phyloP scores from a whole-genome alignment of 2,113 vertebrate species.

The Platysternon megacephalum region DNA sequence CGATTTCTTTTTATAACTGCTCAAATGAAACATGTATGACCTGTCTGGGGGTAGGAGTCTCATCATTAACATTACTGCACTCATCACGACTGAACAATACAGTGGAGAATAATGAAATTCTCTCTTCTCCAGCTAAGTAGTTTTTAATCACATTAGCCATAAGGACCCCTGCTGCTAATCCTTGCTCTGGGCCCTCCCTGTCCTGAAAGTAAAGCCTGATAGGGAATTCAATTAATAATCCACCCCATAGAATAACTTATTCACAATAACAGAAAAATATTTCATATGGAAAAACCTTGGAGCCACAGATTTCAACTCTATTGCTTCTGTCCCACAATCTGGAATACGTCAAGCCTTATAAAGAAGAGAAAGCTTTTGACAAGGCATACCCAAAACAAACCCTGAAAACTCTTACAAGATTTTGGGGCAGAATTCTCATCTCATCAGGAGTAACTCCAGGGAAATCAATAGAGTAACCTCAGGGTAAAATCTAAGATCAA shows the following conservation, averaged over 20 bases:
- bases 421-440: not conserved
- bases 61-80: not conserved
- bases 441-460: not conserved
- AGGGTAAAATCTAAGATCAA: not conserved
- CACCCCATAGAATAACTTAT: slow-evolving; percentile 1
- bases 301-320: not conserved
- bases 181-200: slow-evolving; percentile 9
- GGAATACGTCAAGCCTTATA: not conserved
- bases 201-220: slow-evolving; percentile 44
- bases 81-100: not conserved
- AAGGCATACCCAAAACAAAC: not conserved
- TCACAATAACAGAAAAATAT: not conserved
- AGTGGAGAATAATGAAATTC: slow-evolving; percentile 16
- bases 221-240: slow-evolving; percentile 69
- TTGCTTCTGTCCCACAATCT: not conserved
- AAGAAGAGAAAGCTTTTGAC: not conserved
- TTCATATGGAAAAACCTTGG: not conserved
- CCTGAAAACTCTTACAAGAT: not conserved
- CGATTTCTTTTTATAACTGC: not conserved
- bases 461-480: not conserved
- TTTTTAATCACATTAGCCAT: slow-evolving; percentile 56
- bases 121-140: slow-evolving; percentile 18
- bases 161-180: slow-evolving; percentile 18
- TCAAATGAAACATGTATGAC: slow-evolving; percentile 21
- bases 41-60: not conserved